phyloP scores from a whole-genome alignment of 2,888 invertebrate genomes.

The Linnaemya vulpina region DNA sequence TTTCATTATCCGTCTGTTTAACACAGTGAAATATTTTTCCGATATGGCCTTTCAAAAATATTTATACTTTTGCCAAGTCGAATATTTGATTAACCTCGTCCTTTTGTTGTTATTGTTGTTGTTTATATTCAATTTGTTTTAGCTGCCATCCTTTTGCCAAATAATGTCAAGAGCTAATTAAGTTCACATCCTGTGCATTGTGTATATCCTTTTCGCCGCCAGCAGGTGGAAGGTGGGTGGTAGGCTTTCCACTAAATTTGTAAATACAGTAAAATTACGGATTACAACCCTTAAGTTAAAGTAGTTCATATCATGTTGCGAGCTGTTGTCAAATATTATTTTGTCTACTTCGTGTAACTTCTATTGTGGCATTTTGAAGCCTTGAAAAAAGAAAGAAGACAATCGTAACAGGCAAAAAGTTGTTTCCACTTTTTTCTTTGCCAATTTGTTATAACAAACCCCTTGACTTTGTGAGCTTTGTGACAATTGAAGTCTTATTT shows the following conservation, averaged over 20 bases:
- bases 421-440: not conserved
- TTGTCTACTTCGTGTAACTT: not conserved
- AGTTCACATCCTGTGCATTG: not conserved
- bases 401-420: not conserved
- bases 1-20: constrained; percentile 10
- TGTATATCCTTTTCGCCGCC: not conserved
- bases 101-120: not conserved
- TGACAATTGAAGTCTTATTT: not conserved
- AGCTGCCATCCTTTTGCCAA: not conserved
- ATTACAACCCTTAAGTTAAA: not conserved
- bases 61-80: not conserved
- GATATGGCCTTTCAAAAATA: not conserved
- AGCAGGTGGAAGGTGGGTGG: not conserved
- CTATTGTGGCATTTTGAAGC: not conserved
- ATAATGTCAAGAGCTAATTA: not conserved
- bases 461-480: not conserved
- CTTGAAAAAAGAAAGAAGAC: not conserved
- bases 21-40: not conserved
- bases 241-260: not conserved
- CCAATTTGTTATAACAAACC: not conserved
- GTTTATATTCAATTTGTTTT: no score
- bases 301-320: not conserved
- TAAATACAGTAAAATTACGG: not conserved
- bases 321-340: not conserved
- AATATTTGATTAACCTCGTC: not conserved